Evolutionary conservation across 1,140 invertebrate species (phyloP).

Genomic region (Piezodorus guildinii): DNA sequence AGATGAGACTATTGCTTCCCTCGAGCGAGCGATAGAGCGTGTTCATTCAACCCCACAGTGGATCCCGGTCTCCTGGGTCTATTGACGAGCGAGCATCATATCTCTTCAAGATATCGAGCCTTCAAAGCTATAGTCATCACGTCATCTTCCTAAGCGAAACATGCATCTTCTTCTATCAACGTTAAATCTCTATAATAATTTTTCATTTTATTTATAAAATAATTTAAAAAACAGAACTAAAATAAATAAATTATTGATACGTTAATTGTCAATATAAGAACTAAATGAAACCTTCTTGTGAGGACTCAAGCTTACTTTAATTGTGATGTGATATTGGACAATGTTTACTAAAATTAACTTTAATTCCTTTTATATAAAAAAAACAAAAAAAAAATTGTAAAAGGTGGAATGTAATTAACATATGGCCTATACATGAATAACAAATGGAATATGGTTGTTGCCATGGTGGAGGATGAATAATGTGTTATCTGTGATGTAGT

Average conservation of each 20-base stretch:
- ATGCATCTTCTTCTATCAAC: background rate
- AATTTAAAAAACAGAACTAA: background rate
- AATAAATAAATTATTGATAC: background rate
- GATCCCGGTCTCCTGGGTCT: constrained; percentile 90
- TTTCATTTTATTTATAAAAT: background rate
- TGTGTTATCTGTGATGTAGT: constrained; percentile 15
- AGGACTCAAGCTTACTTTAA: constrained; percentile 2
- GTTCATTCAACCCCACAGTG: constrained; percentile 86
- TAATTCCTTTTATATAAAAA: constrained; percentile 3
- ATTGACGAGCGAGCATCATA: constrained; percentile 49
- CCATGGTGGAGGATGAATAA: background rate
- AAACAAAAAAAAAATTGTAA: background rate
- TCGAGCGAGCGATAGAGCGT: constrained; percentile 82
- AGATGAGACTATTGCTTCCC: constrained; percentile 87
- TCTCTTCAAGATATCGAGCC: constrained; percentile 8
- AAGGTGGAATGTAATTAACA: constrained; percentile 15
- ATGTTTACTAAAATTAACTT: constrained; percentile 8
- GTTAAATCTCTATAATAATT: background rate
- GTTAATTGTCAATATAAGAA: background rate
- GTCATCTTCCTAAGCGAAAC: background rate
- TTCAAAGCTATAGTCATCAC: background rate
- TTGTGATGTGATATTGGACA: constrained; percentile 9
- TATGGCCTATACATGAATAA: constrained; percentile 10
- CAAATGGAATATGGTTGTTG: background rate
- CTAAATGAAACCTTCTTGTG: constrained; percentile 6